Percentiles rank a stretch among this genome's conserved stretches.
These are phyloP conservation scores for Lepus townsendii DNA, from an alignment of 2,797 vertebrate species.

Conservation along the genomic window DNA sequence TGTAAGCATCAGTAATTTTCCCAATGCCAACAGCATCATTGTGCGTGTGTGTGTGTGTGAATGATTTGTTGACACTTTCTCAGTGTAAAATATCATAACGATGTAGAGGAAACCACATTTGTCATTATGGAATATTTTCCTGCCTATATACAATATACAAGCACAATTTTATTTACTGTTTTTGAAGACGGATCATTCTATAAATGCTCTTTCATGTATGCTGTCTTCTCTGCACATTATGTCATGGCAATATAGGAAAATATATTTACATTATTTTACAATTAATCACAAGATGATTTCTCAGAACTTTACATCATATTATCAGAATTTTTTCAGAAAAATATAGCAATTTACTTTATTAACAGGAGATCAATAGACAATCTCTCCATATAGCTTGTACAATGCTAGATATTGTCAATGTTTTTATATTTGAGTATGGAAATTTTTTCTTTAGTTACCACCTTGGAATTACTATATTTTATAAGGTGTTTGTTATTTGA, in stretches of 20 bases:
- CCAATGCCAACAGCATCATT: background rate
- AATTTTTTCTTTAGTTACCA: background rate
- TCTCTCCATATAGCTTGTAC: background rate
- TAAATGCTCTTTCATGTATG: background rate
- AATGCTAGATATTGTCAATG: background rate
- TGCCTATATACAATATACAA: background rate
- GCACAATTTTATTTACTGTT: background rate
- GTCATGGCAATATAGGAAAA: background rate
- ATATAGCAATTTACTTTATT: background rate
- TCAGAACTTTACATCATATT: background rate
- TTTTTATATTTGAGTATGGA: background rate
- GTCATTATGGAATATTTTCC: background rate
- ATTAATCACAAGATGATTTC: background rate
- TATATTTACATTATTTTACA: background rate
- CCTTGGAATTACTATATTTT: background rate
- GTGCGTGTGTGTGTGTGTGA: background rate
- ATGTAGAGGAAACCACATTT: background rate
- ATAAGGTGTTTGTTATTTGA: background rate
- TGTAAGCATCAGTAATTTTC: background rate
- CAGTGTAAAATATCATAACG: background rate
- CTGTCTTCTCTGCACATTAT: background rate
- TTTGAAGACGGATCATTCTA: background rate
- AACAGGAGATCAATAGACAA: background rate
- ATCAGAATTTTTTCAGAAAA: background rate
- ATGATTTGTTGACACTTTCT: rapidly evolving